Evolutionary conservation across 2,113 vertebrate genomes (phyloP).

Genomic region (Callorhinus ursinus): DNA sequence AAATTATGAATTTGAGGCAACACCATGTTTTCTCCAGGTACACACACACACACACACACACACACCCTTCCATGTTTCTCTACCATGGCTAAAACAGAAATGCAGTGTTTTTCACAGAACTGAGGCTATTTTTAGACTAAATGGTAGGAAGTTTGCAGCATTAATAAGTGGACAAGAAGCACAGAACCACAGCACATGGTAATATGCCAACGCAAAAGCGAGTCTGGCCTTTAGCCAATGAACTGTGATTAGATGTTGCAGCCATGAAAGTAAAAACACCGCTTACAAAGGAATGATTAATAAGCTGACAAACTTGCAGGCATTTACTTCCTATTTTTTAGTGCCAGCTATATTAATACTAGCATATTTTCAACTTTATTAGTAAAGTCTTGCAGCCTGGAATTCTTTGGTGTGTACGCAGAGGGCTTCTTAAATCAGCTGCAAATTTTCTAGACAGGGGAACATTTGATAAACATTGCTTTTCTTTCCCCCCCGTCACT

Average conservation of each 20-base stretch:
- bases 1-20: conserved; percentile 70
- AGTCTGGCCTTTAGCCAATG: conserved; percentile 88
- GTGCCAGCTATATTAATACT: conserved; percentile 71
- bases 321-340: conserved; percentile 78
- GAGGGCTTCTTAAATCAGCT: conserved; percentile 56
- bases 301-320: conserved; percentile 83
- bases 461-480: not conserved
- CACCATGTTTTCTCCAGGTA: conserved; percentile 61
- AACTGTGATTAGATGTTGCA: conserved; percentile 86
- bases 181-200: conserved; percentile 82
- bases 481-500: not conserved
- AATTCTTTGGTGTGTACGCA: not conserved
- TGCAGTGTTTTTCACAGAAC: conserved; percentile 91
- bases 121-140: conserved; percentile 94
- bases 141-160: conserved; percentile 92
- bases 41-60: not conserved
- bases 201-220: conserved; percentile 84
- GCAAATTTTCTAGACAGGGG: not conserved
- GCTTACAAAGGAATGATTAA: conserved; percentile 84
- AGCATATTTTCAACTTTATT: conserved; percentile 80
- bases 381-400: conserved; percentile 61
- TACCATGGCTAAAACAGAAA: conserved; percentile 86
- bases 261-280: conserved; percentile 82
- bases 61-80: conserved; percentile 74
- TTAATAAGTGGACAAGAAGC: conserved; percentile 89